phyloP scores from a whole-genome alignment of 2,113 vertebrate species.

The Neotoma lepida region DNA sequence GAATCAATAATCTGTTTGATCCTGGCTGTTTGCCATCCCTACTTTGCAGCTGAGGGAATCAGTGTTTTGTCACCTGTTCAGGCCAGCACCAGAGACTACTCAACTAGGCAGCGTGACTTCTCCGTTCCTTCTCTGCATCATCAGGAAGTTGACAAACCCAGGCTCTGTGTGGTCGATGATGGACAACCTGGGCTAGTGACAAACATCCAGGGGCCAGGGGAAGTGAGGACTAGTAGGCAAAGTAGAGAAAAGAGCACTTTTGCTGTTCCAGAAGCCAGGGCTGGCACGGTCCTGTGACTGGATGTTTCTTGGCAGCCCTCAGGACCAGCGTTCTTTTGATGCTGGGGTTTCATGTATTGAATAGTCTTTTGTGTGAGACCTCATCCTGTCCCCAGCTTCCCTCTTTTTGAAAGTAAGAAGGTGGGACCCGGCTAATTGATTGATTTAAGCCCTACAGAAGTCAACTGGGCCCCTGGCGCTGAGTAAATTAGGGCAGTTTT shows the following conservation, averaged over 20 bases:
- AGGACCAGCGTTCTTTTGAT: slow-evolving; percentile 2
- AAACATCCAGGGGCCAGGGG: rapidly evolving
- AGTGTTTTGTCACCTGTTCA: background rate
- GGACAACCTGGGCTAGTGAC: background rate
- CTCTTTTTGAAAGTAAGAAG: slow-evolving; percentile 45
- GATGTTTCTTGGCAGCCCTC: background rate
- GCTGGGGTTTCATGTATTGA: slow-evolving; percentile 53
- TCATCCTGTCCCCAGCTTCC: slow-evolving; percentile 23
- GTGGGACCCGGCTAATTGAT: slow-evolving; percentile 18
- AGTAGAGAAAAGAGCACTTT: background rate
- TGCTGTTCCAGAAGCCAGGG: background rate
- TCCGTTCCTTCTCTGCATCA: background rate
- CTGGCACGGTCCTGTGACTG: background rate
- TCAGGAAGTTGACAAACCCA: background rate
- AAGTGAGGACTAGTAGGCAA: background rate
- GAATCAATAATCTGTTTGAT: background rate
- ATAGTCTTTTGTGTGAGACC: slow-evolving; percentile 44
- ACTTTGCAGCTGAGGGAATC: background rate
- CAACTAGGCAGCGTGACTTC: too few relatives aligned
- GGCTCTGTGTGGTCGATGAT: background rate
- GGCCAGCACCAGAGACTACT: background rate
- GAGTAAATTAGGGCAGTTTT: slow-evolving; percentile 65
- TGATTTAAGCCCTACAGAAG: slow-evolving; percentile 49
- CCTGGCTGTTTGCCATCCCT: background rate
- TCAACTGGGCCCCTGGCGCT: slow-evolving; percentile 62